Conservation (phyloP, 2,797 vertebrate genomes). For the Poecilia picta region DNA sequence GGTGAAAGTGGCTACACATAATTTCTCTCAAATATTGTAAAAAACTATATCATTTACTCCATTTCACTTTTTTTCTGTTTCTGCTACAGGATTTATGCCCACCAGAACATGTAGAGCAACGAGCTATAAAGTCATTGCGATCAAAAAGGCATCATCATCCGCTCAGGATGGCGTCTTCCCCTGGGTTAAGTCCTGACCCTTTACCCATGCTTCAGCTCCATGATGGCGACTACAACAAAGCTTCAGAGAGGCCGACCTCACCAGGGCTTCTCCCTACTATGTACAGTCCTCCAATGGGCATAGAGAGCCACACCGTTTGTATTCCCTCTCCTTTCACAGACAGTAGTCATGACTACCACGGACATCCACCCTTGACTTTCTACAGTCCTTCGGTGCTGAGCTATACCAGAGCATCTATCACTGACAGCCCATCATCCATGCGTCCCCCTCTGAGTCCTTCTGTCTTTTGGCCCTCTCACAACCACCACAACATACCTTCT, state of each 20-base stretch:
- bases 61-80: neutral
- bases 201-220: slow-evolving; percentile 82
- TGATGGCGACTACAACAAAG: slow-evolving; percentile 81
- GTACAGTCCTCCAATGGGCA: slow-evolving; percentile 69
- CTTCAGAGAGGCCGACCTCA: slow-evolving; percentile 74
- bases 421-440: slow-evolving; percentile 71
- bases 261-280: slow-evolving; percentile 65
- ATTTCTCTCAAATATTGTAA: neutral
- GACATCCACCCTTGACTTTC: slow-evolving; percentile 80
- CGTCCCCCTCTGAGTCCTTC: slow-evolving; percentile 82
- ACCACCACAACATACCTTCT: slow-evolving; percentile 78
- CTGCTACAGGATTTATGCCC: slow-evolving; percentile 31
- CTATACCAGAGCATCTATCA: slow-evolving; percentile 76
- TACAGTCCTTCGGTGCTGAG: slow-evolving; percentile 85
- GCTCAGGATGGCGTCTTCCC: slow-evolving; percentile 83
- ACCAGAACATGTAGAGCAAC: slow-evolving; percentile 52
- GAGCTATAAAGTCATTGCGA: neutral
- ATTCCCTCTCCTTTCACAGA: slow-evolving; percentile 90
- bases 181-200: slow-evolving; percentile 76
- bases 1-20: neutral
- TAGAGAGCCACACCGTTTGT: slow-evolving; percentile 86
- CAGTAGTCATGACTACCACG: slow-evolving; percentile 81
- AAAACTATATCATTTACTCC: neutral
- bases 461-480: slow-evolving; percentile 83
- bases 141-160: neutral